Evolutionary conservation across 2,113 vertebrate genomes (phyloP).

Genomic region (Odontesthes bonariensis): DNA sequence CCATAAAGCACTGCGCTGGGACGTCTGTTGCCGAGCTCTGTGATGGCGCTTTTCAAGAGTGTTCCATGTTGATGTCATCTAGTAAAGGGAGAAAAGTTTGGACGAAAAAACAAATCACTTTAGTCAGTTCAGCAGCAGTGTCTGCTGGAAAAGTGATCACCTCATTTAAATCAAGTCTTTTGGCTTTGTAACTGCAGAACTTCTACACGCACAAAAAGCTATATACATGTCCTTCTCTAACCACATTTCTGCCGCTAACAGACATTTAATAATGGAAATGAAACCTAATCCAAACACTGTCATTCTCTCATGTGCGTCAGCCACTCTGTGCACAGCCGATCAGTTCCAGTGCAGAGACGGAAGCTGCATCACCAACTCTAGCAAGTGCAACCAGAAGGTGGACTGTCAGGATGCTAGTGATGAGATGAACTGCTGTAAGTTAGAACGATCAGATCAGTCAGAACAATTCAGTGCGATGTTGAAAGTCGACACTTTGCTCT

Average conservation of each 20-base stretch:
- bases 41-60: too few species aligned
- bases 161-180: too few species aligned
- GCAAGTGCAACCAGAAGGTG: constrained; percentile 94
- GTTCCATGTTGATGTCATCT: too few species aligned
- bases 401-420: constrained; percentile 95
- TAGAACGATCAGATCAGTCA: not conserved
- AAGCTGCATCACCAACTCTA: constrained; percentile 91
- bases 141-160: too few species aligned
- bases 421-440: constrained; percentile 97
- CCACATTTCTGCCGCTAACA: not conserved
- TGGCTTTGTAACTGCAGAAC: too few species aligned
- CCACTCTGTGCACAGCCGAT: constrained; percentile 86
- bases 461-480: not conserved
- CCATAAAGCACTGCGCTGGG: too few species aligned
- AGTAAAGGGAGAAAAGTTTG: too few species aligned
- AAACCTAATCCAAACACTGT: not conserved
- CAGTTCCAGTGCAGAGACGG: constrained; percentile 94
- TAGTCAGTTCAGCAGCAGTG: too few species aligned
- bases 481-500: not conserved
- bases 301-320: constrained; percentile 71
- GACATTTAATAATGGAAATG: constrained; percentile 1
- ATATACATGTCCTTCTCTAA: too few species aligned
- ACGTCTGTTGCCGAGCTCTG: too few species aligned
- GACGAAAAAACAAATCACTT: too few species aligned
- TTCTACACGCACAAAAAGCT: too few species aligned